These are phyloP conservation scores for Eriocheir sinensis DNA, from an alignment of 1,140 invertebrate species.

Conservation along the genomic window DNA sequence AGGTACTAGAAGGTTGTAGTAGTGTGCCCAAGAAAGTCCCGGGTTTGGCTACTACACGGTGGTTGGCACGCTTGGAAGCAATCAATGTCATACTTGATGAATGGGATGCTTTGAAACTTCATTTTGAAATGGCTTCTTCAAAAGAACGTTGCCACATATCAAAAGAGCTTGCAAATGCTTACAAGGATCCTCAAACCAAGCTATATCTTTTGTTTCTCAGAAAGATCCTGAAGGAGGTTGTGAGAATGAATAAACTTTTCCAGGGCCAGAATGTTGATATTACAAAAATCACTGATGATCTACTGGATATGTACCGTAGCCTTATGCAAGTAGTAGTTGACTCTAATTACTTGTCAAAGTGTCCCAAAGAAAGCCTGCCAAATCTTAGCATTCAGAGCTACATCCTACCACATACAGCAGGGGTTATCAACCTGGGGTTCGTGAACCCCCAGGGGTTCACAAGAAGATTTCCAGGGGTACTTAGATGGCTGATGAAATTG, in stretches of 20 bases:
- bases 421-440: too few species aligned
- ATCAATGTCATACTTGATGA: conserved; percentile 58
- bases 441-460: too few species aligned
- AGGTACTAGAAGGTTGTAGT: conserved; percentile 20
- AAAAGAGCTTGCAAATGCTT: conserved; percentile 42
- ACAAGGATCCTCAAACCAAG: conserved; percentile 67
- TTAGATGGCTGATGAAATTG: too few species aligned
- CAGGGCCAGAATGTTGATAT: conserved; percentile 52
- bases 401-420: conserved; percentile 35
- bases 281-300: conserved; percentile 41
- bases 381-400: conserved; percentile 5
- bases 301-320: conserved; percentile 34
- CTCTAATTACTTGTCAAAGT: conserved; percentile 20
- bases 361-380: conserved; percentile 50
- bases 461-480: too few species aligned
- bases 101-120: conserved; percentile 65
- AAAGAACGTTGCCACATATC: conserved; percentile 51
- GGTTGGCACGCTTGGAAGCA: conserved; percentile 64
- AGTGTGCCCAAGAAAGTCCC: conserved; percentile 30
- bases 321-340: conserved; percentile 55
- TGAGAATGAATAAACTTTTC: conserved; percentile 52
- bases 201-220: conserved; percentile 48
- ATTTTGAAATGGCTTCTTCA: conserved; percentile 57
- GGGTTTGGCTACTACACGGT: conserved; percentile 49
- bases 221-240: conserved; percentile 48